Evolutionary conservation across 2,888 invertebrate species (phyloP).

Genomic region (Anodontia alba): DNA sequence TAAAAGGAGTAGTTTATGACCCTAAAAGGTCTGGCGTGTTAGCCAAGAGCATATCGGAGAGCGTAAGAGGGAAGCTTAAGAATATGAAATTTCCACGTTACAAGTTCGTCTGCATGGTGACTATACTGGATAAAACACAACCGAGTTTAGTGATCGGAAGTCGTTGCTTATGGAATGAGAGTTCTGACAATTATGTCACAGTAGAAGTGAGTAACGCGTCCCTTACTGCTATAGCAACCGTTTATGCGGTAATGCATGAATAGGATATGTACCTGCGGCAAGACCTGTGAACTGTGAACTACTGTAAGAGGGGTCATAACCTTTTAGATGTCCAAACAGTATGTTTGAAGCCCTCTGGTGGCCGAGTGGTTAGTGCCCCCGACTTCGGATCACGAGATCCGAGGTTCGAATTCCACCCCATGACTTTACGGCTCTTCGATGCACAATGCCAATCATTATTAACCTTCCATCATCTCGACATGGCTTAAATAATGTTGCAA

Average conservation of each 20-base stretch:
- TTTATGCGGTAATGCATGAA: conserved; percentile 61
- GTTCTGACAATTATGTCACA: conserved; percentile 53
- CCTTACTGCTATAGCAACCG: conserved; percentile 54
- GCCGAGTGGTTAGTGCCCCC: no score
- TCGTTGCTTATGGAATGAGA: conserved; percentile 55
- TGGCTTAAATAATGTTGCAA: no score
- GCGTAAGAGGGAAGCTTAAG: conserved; percentile 57
- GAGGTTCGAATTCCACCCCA: no score
- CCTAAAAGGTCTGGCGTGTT: conserved; percentile 50
- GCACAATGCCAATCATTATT: no score
- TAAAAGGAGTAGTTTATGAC: conserved; percentile 54
- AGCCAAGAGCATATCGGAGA: conserved; percentile 56
- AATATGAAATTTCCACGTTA: conserved; percentile 64
- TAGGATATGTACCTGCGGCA: no score
- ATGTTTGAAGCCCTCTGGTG: no score
- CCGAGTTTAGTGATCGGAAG: conserved; percentile 53
- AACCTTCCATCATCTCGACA: no score
- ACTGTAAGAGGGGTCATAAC: no score
- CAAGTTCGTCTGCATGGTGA: conserved; percentile 60
- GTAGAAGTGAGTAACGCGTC: conserved; percentile 43
- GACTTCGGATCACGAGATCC: no score
- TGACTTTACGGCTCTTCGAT: no score
- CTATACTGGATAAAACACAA: conserved; percentile 52
- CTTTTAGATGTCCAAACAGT: no score
- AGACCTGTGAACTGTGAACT: no score